Conservation (phyloP, 1,140 invertebrate species). For the Dermatophagoides farinae region DNA sequence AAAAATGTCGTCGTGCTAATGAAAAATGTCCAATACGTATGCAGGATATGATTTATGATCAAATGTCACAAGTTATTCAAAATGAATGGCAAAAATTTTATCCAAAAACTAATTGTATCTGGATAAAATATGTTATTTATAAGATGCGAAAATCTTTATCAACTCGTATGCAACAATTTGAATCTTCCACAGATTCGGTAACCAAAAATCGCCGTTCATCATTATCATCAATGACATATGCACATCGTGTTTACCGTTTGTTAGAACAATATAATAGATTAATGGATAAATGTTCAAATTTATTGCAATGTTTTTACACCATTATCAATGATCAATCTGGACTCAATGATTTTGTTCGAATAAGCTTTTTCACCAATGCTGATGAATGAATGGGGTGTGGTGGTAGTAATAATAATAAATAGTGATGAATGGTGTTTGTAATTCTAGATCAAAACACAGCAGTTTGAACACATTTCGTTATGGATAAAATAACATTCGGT, state of each 20-base stretch:
- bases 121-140: conserved; percentile 10
- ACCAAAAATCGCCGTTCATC: not conserved
- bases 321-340: not conserved
- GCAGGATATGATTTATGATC: not conserved
- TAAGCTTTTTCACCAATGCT: not conserved
- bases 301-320: not conserved
- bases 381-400: no score
- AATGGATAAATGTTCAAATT: conserved; percentile 1
- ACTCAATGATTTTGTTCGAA: not conserved
- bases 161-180: not conserved
- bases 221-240: not conserved
- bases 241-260: not conserved
- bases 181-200: not conserved
- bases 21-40: not conserved
- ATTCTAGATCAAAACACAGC: no score
- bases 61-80: conserved; percentile 1
- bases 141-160: not conserved
- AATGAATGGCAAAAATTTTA: conserved; percentile 5
- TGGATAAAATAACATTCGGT: no score
- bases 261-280: not conserved
- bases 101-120: conserved; percentile 12
- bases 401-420: no score
- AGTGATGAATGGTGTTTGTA: no score
- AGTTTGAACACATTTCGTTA: no score
- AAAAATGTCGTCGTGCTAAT: not conserved